These are phyloP conservation scores for Agonopterix subpropinquella DNA, from an alignment of 2,888 invertebrate species.

Conservation along the genomic window DNA sequence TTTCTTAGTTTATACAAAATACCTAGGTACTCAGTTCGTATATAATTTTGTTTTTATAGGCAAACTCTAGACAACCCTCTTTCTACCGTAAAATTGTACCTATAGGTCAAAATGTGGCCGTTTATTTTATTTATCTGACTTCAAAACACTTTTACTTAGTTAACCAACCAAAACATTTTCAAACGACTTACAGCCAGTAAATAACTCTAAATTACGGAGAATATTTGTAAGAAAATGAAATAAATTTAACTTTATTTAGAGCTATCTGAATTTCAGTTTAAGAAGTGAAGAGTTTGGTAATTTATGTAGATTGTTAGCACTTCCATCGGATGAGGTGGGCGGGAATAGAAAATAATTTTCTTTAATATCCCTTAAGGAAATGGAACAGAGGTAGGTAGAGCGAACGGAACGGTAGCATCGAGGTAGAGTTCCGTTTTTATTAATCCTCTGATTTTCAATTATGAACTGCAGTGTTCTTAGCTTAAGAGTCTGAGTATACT, in stretches of 20 bases:
- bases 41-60: too few relatives aligned
- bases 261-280: slow-evolving; percentile 29
- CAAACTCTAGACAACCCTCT: too few relatives aligned
- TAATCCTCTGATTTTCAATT: slow-evolving; percentile 1
- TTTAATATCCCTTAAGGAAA: slow-evolving; percentile 46
- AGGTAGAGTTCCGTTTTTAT: neutral
- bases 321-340: slow-evolving; percentile 31
- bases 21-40: too few relatives aligned
- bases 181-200: slow-evolving; percentile 14
- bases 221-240: slow-evolving; percentile 38
- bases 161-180: neutral
- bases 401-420: neutral
- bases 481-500: too few relatives aligned
- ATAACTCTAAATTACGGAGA: slow-evolving; percentile 28
- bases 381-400: slow-evolving; percentile 17
- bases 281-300: slow-evolving; percentile 11
- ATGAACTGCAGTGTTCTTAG: neutral
- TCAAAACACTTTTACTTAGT: too few relatives aligned
- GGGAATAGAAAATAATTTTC: slow-evolving; percentile 56
- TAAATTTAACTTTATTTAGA: slow-evolving; percentile 41
- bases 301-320: slow-evolving; percentile 37
- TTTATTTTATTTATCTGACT: neutral
- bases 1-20: too few relatives aligned
- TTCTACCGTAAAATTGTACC: neutral
- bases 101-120: neutral